Evolutionary conservation across 2,113 vertebrate species (phyloP).

Genomic region (Dermatemys mawii): DNA sequence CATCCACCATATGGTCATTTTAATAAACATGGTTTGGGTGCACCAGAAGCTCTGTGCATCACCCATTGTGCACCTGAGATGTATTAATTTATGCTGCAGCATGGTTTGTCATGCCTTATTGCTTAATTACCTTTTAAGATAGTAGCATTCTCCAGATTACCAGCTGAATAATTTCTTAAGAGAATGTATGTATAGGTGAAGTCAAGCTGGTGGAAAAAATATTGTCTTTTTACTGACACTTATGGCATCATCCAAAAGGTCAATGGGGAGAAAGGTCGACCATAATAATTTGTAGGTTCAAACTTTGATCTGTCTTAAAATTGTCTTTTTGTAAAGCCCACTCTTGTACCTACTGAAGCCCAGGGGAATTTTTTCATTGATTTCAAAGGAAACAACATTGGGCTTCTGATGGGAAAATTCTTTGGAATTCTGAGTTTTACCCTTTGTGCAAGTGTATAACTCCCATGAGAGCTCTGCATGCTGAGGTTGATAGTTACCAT

Average conservation of each 20-base stretch:
- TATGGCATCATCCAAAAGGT: constrained; percentile 2
- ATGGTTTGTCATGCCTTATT: constrained; percentile 63
- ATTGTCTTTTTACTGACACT: constrained; percentile 26
- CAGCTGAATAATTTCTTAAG: constrained; percentile 48
- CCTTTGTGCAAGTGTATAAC: neutral
- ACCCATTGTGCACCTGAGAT: constrained; percentile 15
- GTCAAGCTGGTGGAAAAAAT: constrained; percentile 28
- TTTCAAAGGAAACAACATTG: neutral
- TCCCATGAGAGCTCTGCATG: neutral
- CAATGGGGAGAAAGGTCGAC: neutral
- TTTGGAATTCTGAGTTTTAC: neutral
- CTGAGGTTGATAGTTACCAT: neutral
- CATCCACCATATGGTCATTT: neutral
- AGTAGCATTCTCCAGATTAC: constrained; percentile 55
- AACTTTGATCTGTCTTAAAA: neutral
- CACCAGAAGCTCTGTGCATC: constrained; percentile 13
- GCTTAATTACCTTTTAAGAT: constrained; percentile 67
- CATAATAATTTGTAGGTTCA: neutral
- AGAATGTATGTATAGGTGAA: neutral
- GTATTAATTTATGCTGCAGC: neutral
- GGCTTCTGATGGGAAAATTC: neutral
- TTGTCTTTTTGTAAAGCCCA: neutral
- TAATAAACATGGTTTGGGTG: neutral
- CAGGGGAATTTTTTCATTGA: neutral
- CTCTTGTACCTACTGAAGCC: neutral